phyloP scores from a whole-genome alignment of 2,888 invertebrate genomes.

The Tenthredo distinguenda region DNA sequence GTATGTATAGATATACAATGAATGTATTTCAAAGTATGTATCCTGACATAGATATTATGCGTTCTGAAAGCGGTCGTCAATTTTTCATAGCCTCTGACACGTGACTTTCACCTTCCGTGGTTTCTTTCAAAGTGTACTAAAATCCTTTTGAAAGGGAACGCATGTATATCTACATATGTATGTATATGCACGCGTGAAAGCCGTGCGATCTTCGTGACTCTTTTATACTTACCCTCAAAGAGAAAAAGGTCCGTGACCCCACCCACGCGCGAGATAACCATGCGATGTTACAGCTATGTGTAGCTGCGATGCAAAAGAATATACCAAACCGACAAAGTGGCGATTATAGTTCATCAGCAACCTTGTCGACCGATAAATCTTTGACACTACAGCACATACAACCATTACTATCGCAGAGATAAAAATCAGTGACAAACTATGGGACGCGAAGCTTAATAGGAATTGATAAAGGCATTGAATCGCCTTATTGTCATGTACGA shows the following conservation, averaged over 20 bases:
- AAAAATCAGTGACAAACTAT: too few species aligned
- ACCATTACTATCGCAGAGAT: too few species aligned
- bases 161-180: neutral
- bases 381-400: neutral
- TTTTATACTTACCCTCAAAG: neutral
- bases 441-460: too few species aligned
- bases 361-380: slow-evolving; percentile 7
- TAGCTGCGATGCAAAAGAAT: neutral
- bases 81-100: neutral
- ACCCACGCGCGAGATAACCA: slow-evolving; percentile 20
- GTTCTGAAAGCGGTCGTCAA: neutral
- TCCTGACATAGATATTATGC: neutral
- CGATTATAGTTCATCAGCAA: neutral
- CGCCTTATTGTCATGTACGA: too few species aligned
- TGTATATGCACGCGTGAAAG: neutral
- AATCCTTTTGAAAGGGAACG: neutral
- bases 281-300: neutral
- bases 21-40: neutral
- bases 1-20: neutral
- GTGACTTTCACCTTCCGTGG: neutral
- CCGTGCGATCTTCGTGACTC: neutral
- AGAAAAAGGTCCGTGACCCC: slow-evolving; percentile 36
- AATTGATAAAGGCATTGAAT: too few species aligned
- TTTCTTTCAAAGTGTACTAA: neutral
- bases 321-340: neutral